Base-by-base conservation (phyloP, 2,797 vertebrate genomes). In the Cynopterus sphinx region DNA sequence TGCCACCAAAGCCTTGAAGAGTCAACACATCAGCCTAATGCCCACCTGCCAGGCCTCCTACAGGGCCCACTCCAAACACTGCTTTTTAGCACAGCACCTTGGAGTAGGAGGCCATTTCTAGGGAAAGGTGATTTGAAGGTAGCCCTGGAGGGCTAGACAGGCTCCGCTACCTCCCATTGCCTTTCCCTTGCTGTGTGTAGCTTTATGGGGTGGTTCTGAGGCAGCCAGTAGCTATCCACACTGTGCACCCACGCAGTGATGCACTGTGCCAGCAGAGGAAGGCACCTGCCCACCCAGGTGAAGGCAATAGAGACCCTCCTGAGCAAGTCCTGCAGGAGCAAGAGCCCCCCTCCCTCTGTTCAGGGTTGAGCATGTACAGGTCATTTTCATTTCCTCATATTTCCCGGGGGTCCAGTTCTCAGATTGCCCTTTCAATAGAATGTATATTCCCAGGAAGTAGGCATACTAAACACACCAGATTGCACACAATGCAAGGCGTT, bases 321-420 rank as follows among this genome's bases (percentile, higher is more conserved):
- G 1, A 63, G 39, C 22, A 33, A 24, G 36, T 12, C 46, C 19
- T 1, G 3, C 31, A 3, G 41, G 9, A 3, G 1, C 6, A 7
- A 6, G 9, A n/a, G 26, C 12, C 1, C 11, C 8, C 11, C 3
- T 7, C 10, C 43, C 1, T 1, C 10, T 3, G 10, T 15, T 81
- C 13, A 16, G 3, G 17, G 4, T 22, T 70, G 1, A 55, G 59
- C 36, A 19, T 0, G 2, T 6, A 17, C 22, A 1, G 0, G 1
- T 0, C 7, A 4, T 46, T 75, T 24, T 51, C 33, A 6, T 17
- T 22, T 59, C 28, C 26, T 51, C 1, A 3, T 19, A 15, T 9
- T 26, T 46, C 33, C 65, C 5, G 0, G 83, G 57, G 16, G 33
- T 11, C 53, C 31, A 0, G 0, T 28, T 81, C n/a, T 5, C 10